Base-by-base conservation (phyloP, 2,888 invertebrate species). In the Drosophila macrospina region DNA sequence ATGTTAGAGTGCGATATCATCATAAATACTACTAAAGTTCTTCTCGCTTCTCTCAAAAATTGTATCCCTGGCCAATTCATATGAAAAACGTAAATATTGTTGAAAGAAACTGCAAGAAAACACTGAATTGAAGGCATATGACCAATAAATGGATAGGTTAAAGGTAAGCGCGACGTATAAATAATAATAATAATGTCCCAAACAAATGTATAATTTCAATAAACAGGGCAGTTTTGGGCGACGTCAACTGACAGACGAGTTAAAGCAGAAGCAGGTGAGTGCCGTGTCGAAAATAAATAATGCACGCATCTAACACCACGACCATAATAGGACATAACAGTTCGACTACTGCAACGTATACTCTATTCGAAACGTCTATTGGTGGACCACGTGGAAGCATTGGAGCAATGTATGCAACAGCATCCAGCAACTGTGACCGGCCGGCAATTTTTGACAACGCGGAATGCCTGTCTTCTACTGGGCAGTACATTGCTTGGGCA, bases 361-460 rank as follows among this genome's bases (percentile, higher is more conserved):
- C 80, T 92, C 13, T 89, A 82, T 39, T 92, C 92, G 0, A 91
- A 91, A 47, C 88, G 92, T 1, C 78, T 92, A 41, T 73, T 92
- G 6, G 89, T 91, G 37, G 92, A 92, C 72, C 92, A 92, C 74
- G 89, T 92, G 2, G 92, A 92, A 65, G 90, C 90, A 0, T 72
- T 92, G n/a, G 92, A 92, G 36, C 89, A 88, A 16, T 91, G 90
- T 44, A 78, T 91, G 70, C 67, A 72, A 60, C 42, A 60, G 11
- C 45, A 64, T 5, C 15, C 45, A 10, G 60, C 37, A 8, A 42
- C 34, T 4, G 51, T 24, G 5, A 15, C 60, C 39, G 51, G 56
- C 74, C 69, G 83, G 69, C 88, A 88, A 26, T n/a, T 86, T 47
- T 26, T 83, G 39, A 91, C 90, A 7, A 86, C 89, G 5, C 76